These are phyloP conservation scores for Lagopus leucura DNA, from an alignment of 2,113 vertebrate species.

Conservation along the genomic window DNA sequence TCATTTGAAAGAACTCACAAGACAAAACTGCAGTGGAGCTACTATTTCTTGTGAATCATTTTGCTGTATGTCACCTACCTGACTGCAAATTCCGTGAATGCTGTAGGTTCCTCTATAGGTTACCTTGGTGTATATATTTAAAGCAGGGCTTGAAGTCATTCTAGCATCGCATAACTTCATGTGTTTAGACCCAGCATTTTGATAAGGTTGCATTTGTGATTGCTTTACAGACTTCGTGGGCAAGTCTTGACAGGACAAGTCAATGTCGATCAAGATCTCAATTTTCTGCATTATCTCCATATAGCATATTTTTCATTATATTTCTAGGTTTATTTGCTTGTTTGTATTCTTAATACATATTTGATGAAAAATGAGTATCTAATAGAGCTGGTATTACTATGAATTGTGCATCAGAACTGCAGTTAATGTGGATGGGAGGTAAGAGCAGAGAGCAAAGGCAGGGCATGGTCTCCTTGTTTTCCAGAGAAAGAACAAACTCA, in stretches of 20 bases:
- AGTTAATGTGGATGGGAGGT: neutral
- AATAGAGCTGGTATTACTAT: neutral
- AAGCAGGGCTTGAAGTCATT: neutral
- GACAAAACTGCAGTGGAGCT: neutral
- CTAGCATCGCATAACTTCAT: neutral
- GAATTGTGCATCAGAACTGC: neutral
- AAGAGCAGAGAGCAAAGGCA: neutral
- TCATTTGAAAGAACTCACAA: neutral
- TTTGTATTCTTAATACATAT: neutral
- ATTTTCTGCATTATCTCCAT: rapidly evolving
- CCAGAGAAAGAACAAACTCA: neutral
- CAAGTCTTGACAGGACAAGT: neutral
- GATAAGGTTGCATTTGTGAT: neutral
- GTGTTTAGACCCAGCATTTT: neutral
- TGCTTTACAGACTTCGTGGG: rapidly evolving
- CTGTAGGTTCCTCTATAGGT: neutral
- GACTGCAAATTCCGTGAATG: neutral
- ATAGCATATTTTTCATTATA: neutral
- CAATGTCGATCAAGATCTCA: rapidly evolving
- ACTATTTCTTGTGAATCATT: neutral
- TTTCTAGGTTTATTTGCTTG: neutral
- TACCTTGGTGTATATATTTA: neutral
- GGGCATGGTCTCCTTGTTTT: neutral
- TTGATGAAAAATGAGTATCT: neutral
- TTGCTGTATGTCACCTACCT: neutral